Conservation (phyloP, 1,140 invertebrate species). For the Pseudoatta argentina region DNA sequence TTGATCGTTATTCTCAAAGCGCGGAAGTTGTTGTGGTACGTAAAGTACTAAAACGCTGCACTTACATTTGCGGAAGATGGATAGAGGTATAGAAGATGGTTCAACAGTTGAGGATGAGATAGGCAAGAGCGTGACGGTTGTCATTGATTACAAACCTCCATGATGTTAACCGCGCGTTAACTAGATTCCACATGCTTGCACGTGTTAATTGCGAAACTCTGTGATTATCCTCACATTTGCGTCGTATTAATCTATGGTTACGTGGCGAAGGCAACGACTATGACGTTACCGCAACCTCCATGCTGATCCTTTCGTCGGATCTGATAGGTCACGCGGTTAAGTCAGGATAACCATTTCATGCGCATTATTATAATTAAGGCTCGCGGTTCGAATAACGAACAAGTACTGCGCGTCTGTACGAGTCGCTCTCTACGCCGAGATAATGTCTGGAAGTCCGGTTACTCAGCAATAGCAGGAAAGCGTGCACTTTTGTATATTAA, state of each 20-base stretch:
- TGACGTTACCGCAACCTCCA: conserved; percentile 66
- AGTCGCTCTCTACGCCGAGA: background rate
- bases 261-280: conserved; percentile 59
- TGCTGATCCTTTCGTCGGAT: conserved; percentile 56
- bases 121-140: conserved; percentile 3
- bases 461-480: conserved; percentile 26
- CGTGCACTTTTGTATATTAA: conserved; percentile 62
- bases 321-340: conserved; percentile 59
- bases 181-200: conserved; percentile 48
- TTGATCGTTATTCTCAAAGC: conserved; percentile 28
- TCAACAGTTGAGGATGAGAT: background rate
- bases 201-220: conserved; percentile 72
- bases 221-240: conserved; percentile 73
- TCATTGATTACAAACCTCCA: conserved; percentile 48
- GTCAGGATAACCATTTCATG: conserved; percentile 28
- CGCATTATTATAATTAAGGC: conserved; percentile 65
- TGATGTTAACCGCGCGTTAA: conserved; percentile 65
- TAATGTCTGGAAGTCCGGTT: conserved; percentile 47
- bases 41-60: conserved; percentile 39
- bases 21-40: conserved; percentile 44
- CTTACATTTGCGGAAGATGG: conserved; percentile 54
- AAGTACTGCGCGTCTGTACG: background rate
- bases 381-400: conserved; percentile 27
- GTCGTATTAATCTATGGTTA: conserved; percentile 71
- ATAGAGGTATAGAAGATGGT: conserved; percentile 41